Conservation (phyloP, 2,888 invertebrate species). For the Drosophila ochracea region DNA sequence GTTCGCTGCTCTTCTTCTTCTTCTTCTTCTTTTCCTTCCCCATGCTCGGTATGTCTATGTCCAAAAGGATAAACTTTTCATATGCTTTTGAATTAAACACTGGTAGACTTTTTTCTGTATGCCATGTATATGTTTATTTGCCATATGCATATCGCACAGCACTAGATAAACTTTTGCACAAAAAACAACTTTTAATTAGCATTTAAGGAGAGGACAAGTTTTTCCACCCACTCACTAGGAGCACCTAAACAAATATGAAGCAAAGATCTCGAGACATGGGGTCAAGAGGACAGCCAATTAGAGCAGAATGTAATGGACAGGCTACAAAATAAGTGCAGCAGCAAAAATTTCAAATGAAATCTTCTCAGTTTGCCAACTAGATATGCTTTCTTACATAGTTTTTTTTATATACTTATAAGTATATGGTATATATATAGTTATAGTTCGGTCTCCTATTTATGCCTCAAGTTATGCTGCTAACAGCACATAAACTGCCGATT, state of each 20-base stretch:
- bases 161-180: constrained; percentile 56
- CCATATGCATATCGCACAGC: constrained; percentile 60
- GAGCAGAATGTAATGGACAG: constrained; percentile 40
- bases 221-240: constrained; percentile 1
- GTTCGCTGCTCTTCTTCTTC: constrained; percentile 1
- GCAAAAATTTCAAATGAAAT: constrained; percentile 41
- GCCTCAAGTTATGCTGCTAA: constrained; percentile 73
- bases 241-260: constrained; percentile 14
- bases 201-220: constrained; percentile 66
- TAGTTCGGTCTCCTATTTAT: constrained; percentile 70
- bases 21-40: background rate
- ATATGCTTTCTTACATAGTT: background rate
- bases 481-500: constrained; percentile 74
- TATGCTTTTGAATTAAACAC: constrained; percentile 75
- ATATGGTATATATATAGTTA: constrained; percentile 56
- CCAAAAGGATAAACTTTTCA: constrained; percentile 74
- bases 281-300: constrained; percentile 44
- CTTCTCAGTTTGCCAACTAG: constrained; percentile 14
- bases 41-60: constrained; percentile 1
- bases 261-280: constrained; percentile 20
- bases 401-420: background rate
- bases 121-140: constrained; percentile 60
- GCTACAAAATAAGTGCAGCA: constrained; percentile 18
- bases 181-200: constrained; percentile 76
- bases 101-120: constrained; percentile 23